These are phyloP conservation scores for Tragelaphus strepsiceros DNA, from an alignment of 2,113 vertebrate genomes.

Conservation along the genomic window DNA sequence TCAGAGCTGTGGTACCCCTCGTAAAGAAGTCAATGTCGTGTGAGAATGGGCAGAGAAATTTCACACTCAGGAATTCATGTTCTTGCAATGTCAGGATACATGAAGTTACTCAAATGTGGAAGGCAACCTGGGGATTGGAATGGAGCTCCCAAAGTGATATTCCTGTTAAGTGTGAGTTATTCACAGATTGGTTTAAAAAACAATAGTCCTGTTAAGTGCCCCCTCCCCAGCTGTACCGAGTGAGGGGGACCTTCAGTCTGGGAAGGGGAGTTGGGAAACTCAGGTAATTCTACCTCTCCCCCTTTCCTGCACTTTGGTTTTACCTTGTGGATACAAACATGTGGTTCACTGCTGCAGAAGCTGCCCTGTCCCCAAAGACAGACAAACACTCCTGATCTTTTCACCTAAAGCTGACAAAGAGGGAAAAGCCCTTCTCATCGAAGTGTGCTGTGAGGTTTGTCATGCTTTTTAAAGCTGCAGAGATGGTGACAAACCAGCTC, in stretches of 20 bases:
- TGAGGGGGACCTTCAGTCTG: background rate
- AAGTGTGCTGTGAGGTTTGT: fast-evolving
- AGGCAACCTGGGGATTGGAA: background rate
- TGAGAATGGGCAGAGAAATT: background rate
- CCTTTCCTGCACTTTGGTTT: background rate
- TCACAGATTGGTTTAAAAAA: background rate
- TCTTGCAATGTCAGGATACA: background rate
- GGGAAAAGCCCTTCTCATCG: background rate
- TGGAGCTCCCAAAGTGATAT: background rate
- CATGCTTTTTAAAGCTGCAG: background rate
- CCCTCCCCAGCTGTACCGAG: background rate
- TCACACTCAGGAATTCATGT: fast-evolving
- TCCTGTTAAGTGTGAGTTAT: background rate
- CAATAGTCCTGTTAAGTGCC: background rate
- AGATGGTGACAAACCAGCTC: background rate
- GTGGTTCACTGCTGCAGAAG: background rate
- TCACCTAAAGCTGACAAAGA: background rate
- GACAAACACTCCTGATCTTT: no score
- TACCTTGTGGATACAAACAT: no score
- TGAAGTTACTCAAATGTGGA: no score
- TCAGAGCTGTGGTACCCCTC: background rate
- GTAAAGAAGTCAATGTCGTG: background rate
- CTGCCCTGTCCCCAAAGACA: fast-evolving
- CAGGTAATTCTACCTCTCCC: background rate
- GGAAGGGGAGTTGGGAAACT: background rate